A percentile compares a stretch with the other conserved stretches of the same genome.
phyloP scores from a whole-genome alignment of 2,113 vertebrate genomes.

The Sylvietta virens region DNA sequence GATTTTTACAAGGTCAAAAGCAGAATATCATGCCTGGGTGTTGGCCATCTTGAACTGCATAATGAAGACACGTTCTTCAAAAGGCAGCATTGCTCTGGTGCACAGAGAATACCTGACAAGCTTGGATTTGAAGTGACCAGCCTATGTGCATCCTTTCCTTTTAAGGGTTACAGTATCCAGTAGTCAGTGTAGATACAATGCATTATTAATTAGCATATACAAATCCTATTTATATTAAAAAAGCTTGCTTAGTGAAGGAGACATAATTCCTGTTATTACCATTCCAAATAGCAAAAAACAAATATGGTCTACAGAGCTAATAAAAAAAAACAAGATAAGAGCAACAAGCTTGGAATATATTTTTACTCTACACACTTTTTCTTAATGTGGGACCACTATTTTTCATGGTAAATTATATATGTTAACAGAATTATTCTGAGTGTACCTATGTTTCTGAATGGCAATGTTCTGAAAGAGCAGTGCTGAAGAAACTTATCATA shows the following conservation, averaged over 20 bases:
- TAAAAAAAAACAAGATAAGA: background rate
- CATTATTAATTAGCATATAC: constrained; percentile 55
- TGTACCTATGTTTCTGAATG: background rate
- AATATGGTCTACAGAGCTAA: background rate
- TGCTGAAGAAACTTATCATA: background rate
- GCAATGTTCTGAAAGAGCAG: background rate
- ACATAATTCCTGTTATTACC: constrained; percentile 44
- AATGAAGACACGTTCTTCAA: background rate
- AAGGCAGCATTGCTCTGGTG: background rate
- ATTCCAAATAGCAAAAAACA: constrained; percentile 20
- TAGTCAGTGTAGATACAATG: background rate
- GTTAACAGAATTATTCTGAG: background rate
- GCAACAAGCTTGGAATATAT: background rate
- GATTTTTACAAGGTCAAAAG: constrained; percentile 41
- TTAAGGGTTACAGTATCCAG: background rate
- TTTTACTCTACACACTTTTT: background rate
- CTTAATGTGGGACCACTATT: background rate
- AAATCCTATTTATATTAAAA: constrained; percentile 60
- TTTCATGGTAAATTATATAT: background rate
- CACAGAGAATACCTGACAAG: background rate
- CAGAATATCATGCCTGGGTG: background rate
- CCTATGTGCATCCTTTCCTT: background rate
- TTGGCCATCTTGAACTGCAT: background rate
- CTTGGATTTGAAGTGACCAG: background rate
- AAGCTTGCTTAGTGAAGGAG: constrained; percentile 37